Percentiles rank a stretch among this genome's conserved stretches.
Conservation (phyloP, 2,888 invertebrate species). For the Megamerina dolium region DNA sequence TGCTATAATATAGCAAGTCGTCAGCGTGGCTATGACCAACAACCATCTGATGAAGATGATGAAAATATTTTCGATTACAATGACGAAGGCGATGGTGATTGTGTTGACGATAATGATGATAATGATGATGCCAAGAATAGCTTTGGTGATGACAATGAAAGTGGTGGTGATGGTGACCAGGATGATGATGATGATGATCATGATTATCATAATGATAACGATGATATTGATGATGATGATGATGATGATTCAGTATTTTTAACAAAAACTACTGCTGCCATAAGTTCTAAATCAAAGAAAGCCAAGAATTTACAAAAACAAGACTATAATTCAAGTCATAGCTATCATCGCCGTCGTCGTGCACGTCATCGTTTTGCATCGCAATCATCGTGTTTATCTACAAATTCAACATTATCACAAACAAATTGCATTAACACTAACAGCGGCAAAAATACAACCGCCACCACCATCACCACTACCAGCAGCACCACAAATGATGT, state of each 20-base stretch:
- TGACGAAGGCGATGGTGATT: slow-evolving; percentile 9
- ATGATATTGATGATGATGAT: slow-evolving; percentile 21
- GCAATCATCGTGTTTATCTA: slow-evolving; percentile 5
- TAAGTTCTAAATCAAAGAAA: no score
- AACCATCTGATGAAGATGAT: slow-evolving; percentile 24
- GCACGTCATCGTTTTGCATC: slow-evolving; percentile 13
- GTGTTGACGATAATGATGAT: slow-evolving; percentile 18
- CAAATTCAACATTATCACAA: neutral
- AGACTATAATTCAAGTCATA: neutral
- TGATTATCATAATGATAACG: slow-evolving; percentile 11
- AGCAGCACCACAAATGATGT: neutral
- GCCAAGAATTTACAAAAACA: no score
- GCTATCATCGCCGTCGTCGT: slow-evolving; percentile 4
- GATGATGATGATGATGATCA: slow-evolving; percentile 23
- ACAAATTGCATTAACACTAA: neutral
- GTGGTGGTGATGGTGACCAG: slow-evolving; percentile 10
- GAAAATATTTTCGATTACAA: slow-evolving; percentile 13
- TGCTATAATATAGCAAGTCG: slow-evolving; percentile 13
- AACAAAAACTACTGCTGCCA: neutral
- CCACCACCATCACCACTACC: neutral
- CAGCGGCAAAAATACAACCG: neutral
- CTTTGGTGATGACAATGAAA: slow-evolving; percentile 5
- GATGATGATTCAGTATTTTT: slow-evolving; percentile 29
- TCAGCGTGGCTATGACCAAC: neutral
- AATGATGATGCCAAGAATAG: slow-evolving; percentile 21